Base-by-base conservation (phyloP, 1,140 invertebrate species). In the Uloborus diversus region DNA sequence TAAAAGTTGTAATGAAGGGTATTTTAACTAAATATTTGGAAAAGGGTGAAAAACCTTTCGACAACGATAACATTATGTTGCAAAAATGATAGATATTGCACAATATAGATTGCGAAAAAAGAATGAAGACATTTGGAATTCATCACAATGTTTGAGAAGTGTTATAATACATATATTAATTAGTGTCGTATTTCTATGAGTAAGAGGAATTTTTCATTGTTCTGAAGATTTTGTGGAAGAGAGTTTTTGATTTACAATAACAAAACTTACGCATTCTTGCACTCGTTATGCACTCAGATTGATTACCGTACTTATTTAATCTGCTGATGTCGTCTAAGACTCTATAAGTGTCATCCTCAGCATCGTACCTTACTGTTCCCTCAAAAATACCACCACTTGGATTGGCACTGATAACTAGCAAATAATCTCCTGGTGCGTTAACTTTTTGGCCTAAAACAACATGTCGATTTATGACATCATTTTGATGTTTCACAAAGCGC, bases 231-330 rank as follows among this genome's bases (percentile, higher is more conserved):
- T 81, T 65, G 33, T 66, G 49, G 20, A 66, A 78, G 30, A 66
- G 59, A 27, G 73, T 65, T 27, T 56, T 27, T 28, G 71, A 56
- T 66, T 86, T 84, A 81, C 86, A 86, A 62, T 75, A 86, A 66
- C 90, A 91, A 85, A 89, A 90, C 65, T 89, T 90, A 84, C 94
- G 92, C 30, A 94, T 87, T 82, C 90, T 88, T 82, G 91, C 92
- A 83, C 94, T 90, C 65, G 91, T 88, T 28, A 95, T 89, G 84
- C 94, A 96, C 81, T 88, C 88, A 86, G 93, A 94, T 85, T 94
- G 93, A 71, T 90, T 90, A 4, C 92, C 92, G 82, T 94, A 95
- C n/a, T 92, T 84, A 85, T 95, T 95, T n/a, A 94, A 88, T 28
- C 94, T 88, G 83, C 93, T 94, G 27, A 94, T 89, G 83, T 96